These are phyloP conservation scores for Ariolimax columbianus DNA, from an alignment of 2,888 invertebrate species.

Conservation along the genomic window DNA sequence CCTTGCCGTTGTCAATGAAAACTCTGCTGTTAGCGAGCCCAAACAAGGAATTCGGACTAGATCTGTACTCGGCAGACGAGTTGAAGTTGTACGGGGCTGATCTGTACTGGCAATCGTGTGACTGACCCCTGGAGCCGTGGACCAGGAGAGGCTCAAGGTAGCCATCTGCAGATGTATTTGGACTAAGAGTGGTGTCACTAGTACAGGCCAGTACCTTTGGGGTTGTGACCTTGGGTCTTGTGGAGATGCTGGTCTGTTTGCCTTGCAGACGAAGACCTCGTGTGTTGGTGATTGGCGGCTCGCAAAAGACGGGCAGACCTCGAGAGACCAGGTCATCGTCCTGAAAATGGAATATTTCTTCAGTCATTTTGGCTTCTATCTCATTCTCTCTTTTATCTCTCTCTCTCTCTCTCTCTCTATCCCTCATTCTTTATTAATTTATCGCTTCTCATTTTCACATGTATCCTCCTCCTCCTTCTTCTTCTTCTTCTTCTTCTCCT, in stretches of 20 bases:
- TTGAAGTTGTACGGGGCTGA: background rate
- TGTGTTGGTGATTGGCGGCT: constrained; percentile 39
- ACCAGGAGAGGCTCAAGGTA: constrained; percentile 39
- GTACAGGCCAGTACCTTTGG: background rate
- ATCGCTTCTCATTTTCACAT: too few species aligned
- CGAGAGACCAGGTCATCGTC: constrained; percentile 41
- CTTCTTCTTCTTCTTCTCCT: too few species aligned
- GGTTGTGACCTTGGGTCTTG: background rate
- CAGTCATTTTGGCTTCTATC: too few species aligned
- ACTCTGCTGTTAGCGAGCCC: background rate
- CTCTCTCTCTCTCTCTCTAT: too few species aligned
- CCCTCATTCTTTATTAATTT: too few species aligned
- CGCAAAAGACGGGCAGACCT: constrained; percentile 42
- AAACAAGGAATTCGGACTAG: background rate
- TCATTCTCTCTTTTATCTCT: too few species aligned
- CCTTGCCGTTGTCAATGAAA: background rate
- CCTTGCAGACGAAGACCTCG: constrained; percentile 19
- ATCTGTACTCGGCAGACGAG: background rate
- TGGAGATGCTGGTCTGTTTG: background rate
- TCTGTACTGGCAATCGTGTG: background rate
- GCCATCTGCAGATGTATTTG: constrained; percentile 28
- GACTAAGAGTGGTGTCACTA: background rate
- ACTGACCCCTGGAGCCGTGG: background rate
- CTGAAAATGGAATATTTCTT: constrained; percentile 11
- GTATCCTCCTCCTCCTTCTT: too few species aligned